A percentile compares a stretch with the other conserved stretches of the same genome.
phyloP scores from a whole-genome alignment of 2,888 invertebrate species.

The Tipula helvola region DNA sequence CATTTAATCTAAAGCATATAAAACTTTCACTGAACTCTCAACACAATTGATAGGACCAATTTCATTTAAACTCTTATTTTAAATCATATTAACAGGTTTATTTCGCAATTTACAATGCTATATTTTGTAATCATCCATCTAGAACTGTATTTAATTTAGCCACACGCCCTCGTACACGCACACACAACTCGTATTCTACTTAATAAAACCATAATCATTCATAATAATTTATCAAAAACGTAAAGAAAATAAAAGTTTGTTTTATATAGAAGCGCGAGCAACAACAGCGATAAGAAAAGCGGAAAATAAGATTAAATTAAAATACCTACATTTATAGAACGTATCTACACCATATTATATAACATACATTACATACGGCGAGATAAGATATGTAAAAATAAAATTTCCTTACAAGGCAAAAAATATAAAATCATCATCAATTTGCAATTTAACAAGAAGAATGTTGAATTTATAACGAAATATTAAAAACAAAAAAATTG shows the following conservation, averaged over 20 bases:
- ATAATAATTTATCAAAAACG: neutral
- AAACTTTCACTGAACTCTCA: no score
- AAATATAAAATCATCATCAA: neutral
- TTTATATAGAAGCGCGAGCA: neutral
- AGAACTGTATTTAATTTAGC: neutral
- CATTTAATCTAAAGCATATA: no score
- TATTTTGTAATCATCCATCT: neutral
- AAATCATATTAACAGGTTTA: neutral
- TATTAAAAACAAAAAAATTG: neutral
- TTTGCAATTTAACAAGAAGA: neutral
- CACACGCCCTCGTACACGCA: neutral
- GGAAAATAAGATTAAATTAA: neutral
- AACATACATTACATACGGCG: neutral
- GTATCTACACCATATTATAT: neutral
- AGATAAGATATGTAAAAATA: neutral
- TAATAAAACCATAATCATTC: neutral
- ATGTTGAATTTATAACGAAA: neutral
- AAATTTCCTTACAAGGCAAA: neutral
- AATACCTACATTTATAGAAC: neutral
- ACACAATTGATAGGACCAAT: no score
- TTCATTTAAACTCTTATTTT: neutral
- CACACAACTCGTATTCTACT: neutral
- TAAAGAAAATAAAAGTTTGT: neutral
- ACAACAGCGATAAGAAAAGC: neutral
- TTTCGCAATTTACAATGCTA: neutral